Percentiles rank a stretch among this genome's conserved stretches.
These are phyloP conservation scores for Cancer borealis DNA, from an alignment of 2,888 invertebrate species.

Conservation along the genomic window DNA sequence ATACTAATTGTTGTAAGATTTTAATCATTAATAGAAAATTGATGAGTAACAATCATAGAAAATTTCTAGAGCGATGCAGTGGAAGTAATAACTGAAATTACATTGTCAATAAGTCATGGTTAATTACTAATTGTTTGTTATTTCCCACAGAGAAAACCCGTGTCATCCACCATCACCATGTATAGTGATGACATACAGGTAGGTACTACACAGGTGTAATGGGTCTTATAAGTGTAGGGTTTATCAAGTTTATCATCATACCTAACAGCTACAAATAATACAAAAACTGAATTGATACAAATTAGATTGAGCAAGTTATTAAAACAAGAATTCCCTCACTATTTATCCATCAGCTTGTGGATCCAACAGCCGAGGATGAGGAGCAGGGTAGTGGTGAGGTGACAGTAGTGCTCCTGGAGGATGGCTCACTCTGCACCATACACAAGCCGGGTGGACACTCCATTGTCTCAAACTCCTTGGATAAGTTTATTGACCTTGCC, in stretches of 20 bases:
- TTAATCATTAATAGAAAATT: too few species aligned
- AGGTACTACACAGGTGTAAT: neutral
- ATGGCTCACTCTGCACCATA: slow-evolving; percentile 63
- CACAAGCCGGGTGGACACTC: slow-evolving; percentile 73
- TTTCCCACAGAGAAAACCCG: slow-evolving; percentile 49
- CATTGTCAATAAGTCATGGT: neutral
- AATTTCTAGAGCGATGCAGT: neutral
- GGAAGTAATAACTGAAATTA: neutral
- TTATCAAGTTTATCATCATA: too few species aligned
- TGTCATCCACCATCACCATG: slow-evolving; percentile 72
- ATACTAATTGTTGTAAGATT: neutral
- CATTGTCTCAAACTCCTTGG: slow-evolving; percentile 52
- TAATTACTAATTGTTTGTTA: neutral
- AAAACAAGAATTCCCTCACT: neutral
- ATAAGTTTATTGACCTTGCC: slow-evolving; percentile 61
- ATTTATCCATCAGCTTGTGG: slow-evolving; percentile 69
- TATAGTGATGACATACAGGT: slow-evolving; percentile 72
- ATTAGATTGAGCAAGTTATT: neutral
- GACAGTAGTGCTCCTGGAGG: slow-evolving; percentile 69
- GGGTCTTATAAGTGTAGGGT: too few species aligned
- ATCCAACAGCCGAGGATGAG: slow-evolving; percentile 77
- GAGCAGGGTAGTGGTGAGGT: slow-evolving; percentile 71
- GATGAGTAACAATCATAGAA: too few species aligned
- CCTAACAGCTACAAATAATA: too few species aligned
- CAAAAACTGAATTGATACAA: neutral